phyloP scores from a whole-genome alignment of 2,888 invertebrate genomes.

The Tortricodes alternella region DNA sequence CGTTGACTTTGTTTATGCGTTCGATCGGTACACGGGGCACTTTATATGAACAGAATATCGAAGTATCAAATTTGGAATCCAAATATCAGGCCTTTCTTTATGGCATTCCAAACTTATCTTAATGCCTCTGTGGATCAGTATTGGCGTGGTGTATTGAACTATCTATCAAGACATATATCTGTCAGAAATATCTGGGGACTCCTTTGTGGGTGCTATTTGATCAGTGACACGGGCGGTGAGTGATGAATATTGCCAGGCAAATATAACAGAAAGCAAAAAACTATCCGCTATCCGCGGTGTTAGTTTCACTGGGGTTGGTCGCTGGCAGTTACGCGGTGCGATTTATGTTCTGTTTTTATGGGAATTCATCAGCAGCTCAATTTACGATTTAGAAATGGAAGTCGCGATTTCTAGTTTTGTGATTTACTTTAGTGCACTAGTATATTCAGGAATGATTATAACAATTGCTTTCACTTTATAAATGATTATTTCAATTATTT shows the following conservation, averaged over 20 bases:
- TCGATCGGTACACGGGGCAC: slow-evolving; percentile 54
- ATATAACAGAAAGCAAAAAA: slow-evolving; percentile 80
- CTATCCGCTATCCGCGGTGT: slow-evolving; percentile 66
- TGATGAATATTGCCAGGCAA: slow-evolving; percentile 82
- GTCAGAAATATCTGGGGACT: slow-evolving; percentile 77
- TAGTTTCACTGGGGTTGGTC: slow-evolving; percentile 73
- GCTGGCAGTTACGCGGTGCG: slow-evolving; percentile 44
- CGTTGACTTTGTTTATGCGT: slow-evolving; percentile 58
- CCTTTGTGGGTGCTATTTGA: slow-evolving; percentile 79
- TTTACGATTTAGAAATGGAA: slow-evolving; percentile 1
- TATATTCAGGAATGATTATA: no score
- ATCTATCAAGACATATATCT: slow-evolving; percentile 74
- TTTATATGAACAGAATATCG: slow-evolving; percentile 21
- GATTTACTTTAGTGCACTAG: no score
- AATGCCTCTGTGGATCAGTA: slow-evolving; percentile 47
- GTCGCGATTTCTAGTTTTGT: background rate
- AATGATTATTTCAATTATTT: no score
- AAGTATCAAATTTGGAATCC: slow-evolving; percentile 1
- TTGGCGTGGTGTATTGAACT: slow-evolving; percentile 58
- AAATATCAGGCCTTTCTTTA: background rate
- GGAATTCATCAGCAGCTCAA: slow-evolving; percentile 35
- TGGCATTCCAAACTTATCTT: background rate
- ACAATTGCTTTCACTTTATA: no score
- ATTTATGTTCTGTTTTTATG: slow-evolving; percentile 37
- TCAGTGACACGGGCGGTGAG: slow-evolving; percentile 79